These are phyloP conservation scores for Podarcis siculus DNA, from an alignment of 2,797 vertebrate genomes.

Conservation along the genomic window DNA sequence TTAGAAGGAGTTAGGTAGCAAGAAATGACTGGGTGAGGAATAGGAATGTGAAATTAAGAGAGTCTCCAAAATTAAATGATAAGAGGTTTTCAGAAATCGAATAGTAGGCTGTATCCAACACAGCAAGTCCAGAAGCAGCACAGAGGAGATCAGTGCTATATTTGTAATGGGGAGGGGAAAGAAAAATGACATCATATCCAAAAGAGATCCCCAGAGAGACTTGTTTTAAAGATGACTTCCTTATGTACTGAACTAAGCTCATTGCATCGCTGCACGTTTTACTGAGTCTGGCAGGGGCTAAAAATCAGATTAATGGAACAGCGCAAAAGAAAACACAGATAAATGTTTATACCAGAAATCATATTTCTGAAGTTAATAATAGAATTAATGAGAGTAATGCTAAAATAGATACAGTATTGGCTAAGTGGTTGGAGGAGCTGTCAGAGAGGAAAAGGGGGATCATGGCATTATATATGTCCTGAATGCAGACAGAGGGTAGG, in stretches of 20 bases:
- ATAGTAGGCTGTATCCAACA: background rate
- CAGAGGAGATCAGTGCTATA: background rate
- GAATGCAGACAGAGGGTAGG: too few species aligned
- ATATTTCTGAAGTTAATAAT: background rate
- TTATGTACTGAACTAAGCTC: background rate
- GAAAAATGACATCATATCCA: background rate
- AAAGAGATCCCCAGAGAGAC: background rate
- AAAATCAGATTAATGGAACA: background rate
- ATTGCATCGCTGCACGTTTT: background rate
- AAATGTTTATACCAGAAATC: background rate
- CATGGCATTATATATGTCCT: background rate
- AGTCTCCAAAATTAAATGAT: conserved; percentile 1
- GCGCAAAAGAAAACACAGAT: background rate
- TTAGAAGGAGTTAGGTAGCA: conserved; percentile 2
- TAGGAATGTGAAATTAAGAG: background rate
- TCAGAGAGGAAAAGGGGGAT: background rate
- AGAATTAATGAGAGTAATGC: background rate
- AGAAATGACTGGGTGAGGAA: background rate
- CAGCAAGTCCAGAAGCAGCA: background rate
- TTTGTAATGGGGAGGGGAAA: background rate
- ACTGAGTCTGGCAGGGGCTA: background rate
- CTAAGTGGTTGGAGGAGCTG: background rate
- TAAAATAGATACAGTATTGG: background rate
- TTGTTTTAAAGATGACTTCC: background rate
- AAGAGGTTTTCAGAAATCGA: background rate